Conservation (phyloP, 92 coral and sea anemone genomes). For the Paramuricea clavata region DNA sequence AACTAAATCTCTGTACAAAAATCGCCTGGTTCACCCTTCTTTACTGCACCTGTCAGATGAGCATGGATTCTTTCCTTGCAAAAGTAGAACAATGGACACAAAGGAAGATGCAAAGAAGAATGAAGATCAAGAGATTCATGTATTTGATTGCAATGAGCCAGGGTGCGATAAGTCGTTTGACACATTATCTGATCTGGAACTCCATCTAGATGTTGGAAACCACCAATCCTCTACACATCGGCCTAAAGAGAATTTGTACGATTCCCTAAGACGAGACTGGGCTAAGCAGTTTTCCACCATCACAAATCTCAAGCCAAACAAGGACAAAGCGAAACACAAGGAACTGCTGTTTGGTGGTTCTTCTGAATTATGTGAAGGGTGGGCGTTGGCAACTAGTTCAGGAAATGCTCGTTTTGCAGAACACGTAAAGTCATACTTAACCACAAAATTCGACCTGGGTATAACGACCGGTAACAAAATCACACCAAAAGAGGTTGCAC, state of each 20-base stretch:
- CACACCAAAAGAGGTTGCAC: conserved; percentile 54
- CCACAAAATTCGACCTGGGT: conserved; percentile 41
- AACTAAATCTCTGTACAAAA: not conserved
- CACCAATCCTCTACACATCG: not conserved
- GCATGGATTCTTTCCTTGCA: not conserved
- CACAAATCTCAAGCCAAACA: no score
- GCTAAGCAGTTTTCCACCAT: no score
- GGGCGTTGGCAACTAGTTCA: conserved; percentile 58
- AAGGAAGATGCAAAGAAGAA: not conserved
- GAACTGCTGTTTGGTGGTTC: no score
- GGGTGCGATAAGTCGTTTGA: not conserved
- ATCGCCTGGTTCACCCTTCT: not conserved
- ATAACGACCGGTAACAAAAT: conserved; percentile 42
- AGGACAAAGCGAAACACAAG: no score
- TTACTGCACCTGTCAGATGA: not conserved
- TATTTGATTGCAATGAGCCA: no score
- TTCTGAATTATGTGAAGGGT: conserved; percentile 28
- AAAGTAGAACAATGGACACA: not conserved
- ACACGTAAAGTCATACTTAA: conserved; percentile 45
- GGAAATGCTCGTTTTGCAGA: conserved; percentile 45
- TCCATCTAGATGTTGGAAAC: not conserved
- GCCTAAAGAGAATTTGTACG: no score
- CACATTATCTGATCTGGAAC: not conserved
- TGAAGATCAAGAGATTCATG: no score
- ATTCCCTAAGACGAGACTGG: no score